Evolutionary conservation across 2,888 invertebrate species (phyloP).

Genomic region (Siphlonurus alternatus): DNA sequence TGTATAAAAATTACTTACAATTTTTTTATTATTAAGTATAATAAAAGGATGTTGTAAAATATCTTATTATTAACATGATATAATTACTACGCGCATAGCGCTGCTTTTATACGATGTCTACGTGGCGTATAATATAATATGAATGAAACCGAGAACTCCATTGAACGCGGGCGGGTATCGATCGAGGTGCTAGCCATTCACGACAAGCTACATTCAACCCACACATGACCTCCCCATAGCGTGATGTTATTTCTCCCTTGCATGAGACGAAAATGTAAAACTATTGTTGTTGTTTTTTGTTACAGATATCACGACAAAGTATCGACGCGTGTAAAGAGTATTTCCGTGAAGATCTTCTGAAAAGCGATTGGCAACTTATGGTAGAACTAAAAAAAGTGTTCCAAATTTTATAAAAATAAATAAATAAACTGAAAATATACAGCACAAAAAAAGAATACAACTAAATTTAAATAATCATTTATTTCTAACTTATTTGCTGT

Average conservation of each 20-base stretch:
- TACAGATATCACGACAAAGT: slow-evolving; percentile 89
- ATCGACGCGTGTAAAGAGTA: slow-evolving; percentile 99
- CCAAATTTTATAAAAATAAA: slow-evolving; percentile 64
- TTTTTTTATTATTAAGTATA: no score
- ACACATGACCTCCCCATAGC: background rate
- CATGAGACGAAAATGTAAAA: no score
- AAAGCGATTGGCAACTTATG: slow-evolving; percentile 97
- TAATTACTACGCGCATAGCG: no score
- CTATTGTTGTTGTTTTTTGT: slow-evolving; percentile 19
- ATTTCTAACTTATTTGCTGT: no score
- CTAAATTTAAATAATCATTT: no score
- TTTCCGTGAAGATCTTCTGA: slow-evolving; percentile 93
- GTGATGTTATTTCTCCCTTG: background rate
- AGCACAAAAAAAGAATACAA: no score
- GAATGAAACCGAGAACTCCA: no score
- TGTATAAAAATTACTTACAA: no score
- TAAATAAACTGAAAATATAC: background rate
- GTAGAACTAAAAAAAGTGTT: slow-evolving; percentile 96
- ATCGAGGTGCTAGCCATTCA: background rate
- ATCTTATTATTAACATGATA: no score
- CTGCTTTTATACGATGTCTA: no score
- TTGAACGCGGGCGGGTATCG: background rate
- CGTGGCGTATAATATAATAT: no score
- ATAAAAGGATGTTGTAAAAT: no score
- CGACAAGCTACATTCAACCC: background rate